Conservation (phyloP, 2,797 vertebrate species). For the Nyctalus aviator region DNA sequence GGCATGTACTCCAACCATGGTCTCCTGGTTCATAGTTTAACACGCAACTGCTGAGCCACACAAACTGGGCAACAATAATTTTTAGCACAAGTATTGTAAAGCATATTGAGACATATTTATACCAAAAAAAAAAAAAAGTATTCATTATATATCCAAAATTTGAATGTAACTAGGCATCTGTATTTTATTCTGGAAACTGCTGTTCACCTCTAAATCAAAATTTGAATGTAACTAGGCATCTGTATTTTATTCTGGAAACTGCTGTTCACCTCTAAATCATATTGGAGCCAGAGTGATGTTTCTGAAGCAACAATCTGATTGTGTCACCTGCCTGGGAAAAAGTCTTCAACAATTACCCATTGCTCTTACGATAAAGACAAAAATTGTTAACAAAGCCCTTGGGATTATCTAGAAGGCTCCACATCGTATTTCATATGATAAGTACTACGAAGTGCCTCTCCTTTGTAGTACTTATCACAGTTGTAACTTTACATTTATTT, state of each 20-base stretch:
- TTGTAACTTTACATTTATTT: background rate
- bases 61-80: background rate
- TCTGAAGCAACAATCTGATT: background rate
- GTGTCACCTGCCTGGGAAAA: background rate
- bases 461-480: background rate
- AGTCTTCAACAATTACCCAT: background rate
- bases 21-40: too few relatives aligned
- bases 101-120: background rate
- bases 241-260: background rate
- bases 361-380: background rate
- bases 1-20: too few relatives aligned
- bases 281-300: background rate
- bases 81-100: background rate
- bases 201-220: too few relatives aligned
- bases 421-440: background rate
- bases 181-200: background rate
- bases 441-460: background rate
- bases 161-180: background rate
- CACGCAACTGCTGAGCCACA: too few relatives aligned
- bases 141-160: background rate
- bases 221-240: background rate
- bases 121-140: background rate
- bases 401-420: background rate
- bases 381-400: background rate
- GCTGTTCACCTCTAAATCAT: background rate